These are phyloP conservation scores for Mantis religiosa DNA, from an alignment of 2,888 invertebrate genomes.

Conservation along the genomic window DNA sequence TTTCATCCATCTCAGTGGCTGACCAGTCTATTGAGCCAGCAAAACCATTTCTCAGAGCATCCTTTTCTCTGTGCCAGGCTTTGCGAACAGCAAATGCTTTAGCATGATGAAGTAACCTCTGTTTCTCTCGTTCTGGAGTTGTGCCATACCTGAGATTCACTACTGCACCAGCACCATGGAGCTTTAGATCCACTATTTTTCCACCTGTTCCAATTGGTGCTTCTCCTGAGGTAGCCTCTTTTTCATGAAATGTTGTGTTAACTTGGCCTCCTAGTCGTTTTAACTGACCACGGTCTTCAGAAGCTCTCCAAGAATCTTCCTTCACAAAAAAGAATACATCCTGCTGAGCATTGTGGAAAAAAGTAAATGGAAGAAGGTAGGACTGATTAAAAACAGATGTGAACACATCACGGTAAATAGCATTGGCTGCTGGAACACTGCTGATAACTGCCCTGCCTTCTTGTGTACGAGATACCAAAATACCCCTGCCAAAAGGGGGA, in stretches of 20 bases:
- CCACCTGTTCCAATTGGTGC: constrained; percentile 33
- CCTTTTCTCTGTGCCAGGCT: constrained; percentile 90
- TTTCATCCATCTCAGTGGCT: constrained; percentile 81
- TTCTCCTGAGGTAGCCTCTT: constrained; percentile 53
- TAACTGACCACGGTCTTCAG: constrained; percentile 82
- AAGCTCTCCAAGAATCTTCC: constrained; percentile 84
- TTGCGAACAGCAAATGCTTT: constrained; percentile 80
- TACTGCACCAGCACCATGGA: constrained; percentile 85
- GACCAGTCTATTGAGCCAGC: constrained; percentile 81
- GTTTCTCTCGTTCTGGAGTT: constrained; percentile 82
- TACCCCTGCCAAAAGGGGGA: constrained; percentile 78
- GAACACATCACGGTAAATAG: constrained; percentile 87
- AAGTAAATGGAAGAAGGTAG: constrained; percentile 79
- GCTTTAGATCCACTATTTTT: constrained; percentile 71
- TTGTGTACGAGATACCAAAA: constrained; percentile 74
- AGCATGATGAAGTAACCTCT: constrained; percentile 85
- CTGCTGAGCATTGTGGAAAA: constrained; percentile 82
- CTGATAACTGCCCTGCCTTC: constrained; percentile 74
- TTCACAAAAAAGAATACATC: constrained; percentile 93
- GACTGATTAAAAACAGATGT: constrained; percentile 90
- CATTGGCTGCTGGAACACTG: constrained; percentile 83
- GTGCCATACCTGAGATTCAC: constrained; percentile 94
- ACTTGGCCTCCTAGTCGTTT: constrained; percentile 86
- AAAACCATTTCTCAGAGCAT: constrained; percentile 72
- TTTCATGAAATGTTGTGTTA: constrained; percentile 87